A percentile compares a stretch with the other conserved stretches of the same genome.
These are phyloP conservation scores for Amia ocellicauda DNA, from an alignment of 2,113 vertebrate genomes.

Conservation along the genomic window DNA sequence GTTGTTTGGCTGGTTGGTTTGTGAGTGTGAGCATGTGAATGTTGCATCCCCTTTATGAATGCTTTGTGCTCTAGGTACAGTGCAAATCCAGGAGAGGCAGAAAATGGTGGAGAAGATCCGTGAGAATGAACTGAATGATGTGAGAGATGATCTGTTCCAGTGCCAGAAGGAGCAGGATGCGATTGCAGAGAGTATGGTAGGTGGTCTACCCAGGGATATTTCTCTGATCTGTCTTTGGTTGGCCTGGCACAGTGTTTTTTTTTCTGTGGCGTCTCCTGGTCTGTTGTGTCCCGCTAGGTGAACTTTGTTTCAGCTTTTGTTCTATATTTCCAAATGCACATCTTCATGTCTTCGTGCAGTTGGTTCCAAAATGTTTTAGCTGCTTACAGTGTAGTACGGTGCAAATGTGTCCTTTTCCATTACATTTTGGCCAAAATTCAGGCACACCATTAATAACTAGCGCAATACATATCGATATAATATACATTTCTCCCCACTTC, in stretches of 20 bases:
- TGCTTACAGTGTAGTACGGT: too few relatives aligned
- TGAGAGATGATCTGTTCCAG: conserved; percentile 62
- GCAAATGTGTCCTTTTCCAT: too few relatives aligned
- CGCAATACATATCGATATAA: too few relatives aligned
- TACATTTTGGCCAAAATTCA: too few relatives aligned
- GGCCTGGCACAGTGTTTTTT: too few relatives aligned
- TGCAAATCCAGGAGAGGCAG: conserved; percentile 78
- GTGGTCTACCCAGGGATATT: conserved; percentile 25
- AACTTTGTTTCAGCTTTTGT: conserved; percentile 31
- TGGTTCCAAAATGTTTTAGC: neutral
- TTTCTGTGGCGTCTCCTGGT: conserved; percentile 18
- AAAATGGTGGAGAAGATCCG: conserved; percentile 64
- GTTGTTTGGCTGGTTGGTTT: too few relatives aligned
- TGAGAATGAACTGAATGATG: conserved; percentile 56
- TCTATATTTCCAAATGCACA: neutral
- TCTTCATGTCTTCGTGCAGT: neutral
- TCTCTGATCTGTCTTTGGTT: too few relatives aligned
- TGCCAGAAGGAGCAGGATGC: conserved; percentile 60
- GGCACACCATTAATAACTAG: too few relatives aligned
- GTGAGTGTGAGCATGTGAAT: too few relatives aligned
- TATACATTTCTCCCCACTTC: too few relatives aligned
- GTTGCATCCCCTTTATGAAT: neutral
- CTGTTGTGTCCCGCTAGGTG: conserved; percentile 28
- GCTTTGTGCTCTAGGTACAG: conserved; percentile 61
- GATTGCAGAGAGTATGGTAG: conserved; percentile 50